Conservation (phyloP, 1,140 invertebrate species). For the Galleria mellonella region DNA sequence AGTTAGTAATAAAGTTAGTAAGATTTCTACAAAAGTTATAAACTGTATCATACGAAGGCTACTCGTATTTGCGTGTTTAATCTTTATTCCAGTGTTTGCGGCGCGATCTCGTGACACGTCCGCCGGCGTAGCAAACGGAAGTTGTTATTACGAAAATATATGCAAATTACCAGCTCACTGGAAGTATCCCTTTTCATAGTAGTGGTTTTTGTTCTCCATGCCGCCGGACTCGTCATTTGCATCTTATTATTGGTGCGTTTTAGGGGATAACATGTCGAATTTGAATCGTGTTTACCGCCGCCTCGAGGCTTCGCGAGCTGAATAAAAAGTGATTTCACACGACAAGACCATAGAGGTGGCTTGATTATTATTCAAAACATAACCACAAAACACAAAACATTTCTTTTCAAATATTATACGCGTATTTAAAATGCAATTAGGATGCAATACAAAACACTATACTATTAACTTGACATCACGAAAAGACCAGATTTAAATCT, state of each 20-base stretch:
- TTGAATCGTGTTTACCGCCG: slow-evolving; percentile 40
- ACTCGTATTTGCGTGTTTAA: too few species aligned
- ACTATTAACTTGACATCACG: slow-evolving; percentile 17
- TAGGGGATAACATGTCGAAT: slow-evolving; percentile 57
- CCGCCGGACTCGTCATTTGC: slow-evolving; percentile 48
- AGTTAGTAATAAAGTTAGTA: too few species aligned
- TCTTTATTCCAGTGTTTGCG: neutral
- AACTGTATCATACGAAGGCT: too few species aligned
- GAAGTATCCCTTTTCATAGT: slow-evolving; percentile 39
- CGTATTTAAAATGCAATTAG: neutral
- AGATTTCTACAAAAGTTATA: too few species aligned
- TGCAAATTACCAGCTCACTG: slow-evolving; percentile 52
- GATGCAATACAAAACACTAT: neutral
- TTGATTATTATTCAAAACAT: slow-evolving; percentile 27
- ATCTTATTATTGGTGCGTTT: slow-evolving; percentile 59
- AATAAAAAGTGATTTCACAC: slow-evolving; percentile 50
- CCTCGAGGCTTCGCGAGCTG: slow-evolving; percentile 27
- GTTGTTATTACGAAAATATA: slow-evolving; percentile 64
- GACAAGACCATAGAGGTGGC: slow-evolving; percentile 10
- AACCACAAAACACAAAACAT: slow-evolving; percentile 9
- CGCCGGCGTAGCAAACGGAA: slow-evolving; percentile 46
- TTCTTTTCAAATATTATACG: slow-evolving; percentile 10
- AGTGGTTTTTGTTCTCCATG: slow-evolving; percentile 41
- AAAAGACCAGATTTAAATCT: slow-evolving; percentile 21
- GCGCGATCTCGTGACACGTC: slow-evolving; percentile 36